These are phyloP conservation scores for Matsumyia berberina DNA, from an alignment of 2,888 invertebrate genomes.

Conservation along the genomic window DNA sequence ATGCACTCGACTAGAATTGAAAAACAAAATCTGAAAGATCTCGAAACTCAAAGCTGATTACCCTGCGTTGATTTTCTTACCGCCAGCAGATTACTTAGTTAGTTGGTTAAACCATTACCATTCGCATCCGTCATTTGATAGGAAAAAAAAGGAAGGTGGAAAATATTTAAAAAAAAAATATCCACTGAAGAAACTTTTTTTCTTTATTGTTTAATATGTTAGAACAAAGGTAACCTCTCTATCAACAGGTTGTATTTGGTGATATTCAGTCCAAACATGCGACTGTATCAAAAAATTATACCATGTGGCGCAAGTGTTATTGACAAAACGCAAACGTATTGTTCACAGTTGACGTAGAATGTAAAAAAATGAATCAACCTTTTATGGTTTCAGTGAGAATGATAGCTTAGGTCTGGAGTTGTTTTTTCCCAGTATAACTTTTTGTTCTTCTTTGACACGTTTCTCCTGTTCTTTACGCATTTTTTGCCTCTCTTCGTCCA, in stretches of 20 bases:
- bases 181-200: slow-evolving; percentile 23
- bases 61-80: too few species aligned
- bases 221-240: slow-evolving; percentile 20
- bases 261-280: slow-evolving; percentile 31
- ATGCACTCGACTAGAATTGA: too few species aligned
- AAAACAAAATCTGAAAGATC: too few species aligned
- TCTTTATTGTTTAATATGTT: slow-evolving; percentile 28
- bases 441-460: slow-evolving; percentile 96
- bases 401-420: slow-evolving; percentile 98
- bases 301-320: slow-evolving; percentile 1
- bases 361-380: slow-evolving; percentile 81
- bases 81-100: too few species aligned
- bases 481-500: slow-evolving; percentile 97
- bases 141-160: neutral
- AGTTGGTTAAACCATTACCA: too few species aligned
- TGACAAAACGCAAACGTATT: slow-evolving; percentile 29
- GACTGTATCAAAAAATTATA: slow-evolving; percentile 11
- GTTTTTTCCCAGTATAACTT: slow-evolving; percentile 98
- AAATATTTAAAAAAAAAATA: neutral
- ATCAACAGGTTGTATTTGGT: slow-evolving; percentile 11
- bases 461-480: slow-evolving; percentile 97
- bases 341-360: slow-evolving; percentile 31
- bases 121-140: neutral
- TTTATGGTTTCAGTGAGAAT: slow-evolving; percentile 92
- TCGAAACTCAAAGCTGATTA: too few species aligned